These are phyloP conservation scores for Nasonovia ribisnigri DNA, from an alignment of 2,888 invertebrate genomes.

Conservation along the genomic window DNA sequence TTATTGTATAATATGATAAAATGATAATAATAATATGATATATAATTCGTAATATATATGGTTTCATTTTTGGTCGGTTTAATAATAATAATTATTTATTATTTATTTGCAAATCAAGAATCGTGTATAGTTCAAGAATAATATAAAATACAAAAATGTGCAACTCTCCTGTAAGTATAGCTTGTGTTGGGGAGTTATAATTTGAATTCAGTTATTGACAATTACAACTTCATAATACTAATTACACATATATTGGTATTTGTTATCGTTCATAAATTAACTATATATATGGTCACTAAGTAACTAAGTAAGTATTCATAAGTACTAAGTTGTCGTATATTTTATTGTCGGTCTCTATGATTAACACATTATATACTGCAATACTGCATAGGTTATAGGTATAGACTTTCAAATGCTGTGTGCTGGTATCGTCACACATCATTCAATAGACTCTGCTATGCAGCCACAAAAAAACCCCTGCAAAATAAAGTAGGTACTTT, in stretches of 20 bases:
- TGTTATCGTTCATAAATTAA: neutral
- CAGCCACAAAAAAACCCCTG: neutral
- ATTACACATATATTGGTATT: too few species aligned
- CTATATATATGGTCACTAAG: neutral
- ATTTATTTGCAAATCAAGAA: too few species aligned
- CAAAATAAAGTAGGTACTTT: neutral
- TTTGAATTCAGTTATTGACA: too few species aligned
- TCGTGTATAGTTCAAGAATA: too few species aligned
- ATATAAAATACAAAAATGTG: too few species aligned
- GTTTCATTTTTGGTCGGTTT: neutral
- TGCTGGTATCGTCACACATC: neutral
- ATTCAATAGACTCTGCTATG: neutral
- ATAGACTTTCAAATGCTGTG: neutral
- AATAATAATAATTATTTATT: neutral
- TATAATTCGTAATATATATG: neutral
- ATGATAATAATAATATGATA: neutral
- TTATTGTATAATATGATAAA: neutral
- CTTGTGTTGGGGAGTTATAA: too few species aligned
- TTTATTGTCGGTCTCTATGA: neutral
- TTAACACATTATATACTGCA: neutral
- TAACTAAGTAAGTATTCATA: too few species aligned
- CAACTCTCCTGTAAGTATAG: too few species aligned
- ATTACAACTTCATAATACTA: too few species aligned
- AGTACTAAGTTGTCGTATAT: neutral
- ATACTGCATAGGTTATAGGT: too few species aligned